Base-by-base conservation (phyloP, 1,140 invertebrate genomes). In the Paramacrobiotus metropolitanus region DNA sequence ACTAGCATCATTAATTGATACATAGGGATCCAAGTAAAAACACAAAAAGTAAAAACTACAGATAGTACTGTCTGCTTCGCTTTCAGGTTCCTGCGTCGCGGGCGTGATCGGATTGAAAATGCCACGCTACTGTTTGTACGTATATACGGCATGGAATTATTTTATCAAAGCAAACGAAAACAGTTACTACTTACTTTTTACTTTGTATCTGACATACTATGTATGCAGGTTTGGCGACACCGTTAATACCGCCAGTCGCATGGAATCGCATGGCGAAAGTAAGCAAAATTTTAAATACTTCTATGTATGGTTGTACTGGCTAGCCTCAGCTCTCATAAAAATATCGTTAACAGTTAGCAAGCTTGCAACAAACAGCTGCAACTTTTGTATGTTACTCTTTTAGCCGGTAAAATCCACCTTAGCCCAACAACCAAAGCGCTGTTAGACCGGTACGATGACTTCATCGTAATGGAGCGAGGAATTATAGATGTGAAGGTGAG, bases 101-200 rank as follows among this genome's bases (percentile, higher is more conserved):
- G 91, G 91, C 20, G 92, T 95, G 24, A 90, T 95, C 1, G 91
- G 91, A 0, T 70, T 92, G 0, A 94, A 93, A 34, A 80, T 81
- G 79, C 80, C 80, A 0, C 68, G 80, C 18, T 82, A 82, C 68
- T 82, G 81, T 66, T 71, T 83, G 1, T 55, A 55, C 9, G 34
- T 40, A n/a, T n/a, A n/a, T n/a, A n/a, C n/a, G n/a, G n/a, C n/a
- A n/a, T n/a, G n/a, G n/a, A n/a, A n/a, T n/a, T n/a, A n/a, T n/a
- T n/a, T n/a, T n/a, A n/a, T n/a, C n/a, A n/a, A n/a, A n/a, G n/a
- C n/a, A n/a, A n/a, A n/a, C n/a, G n/a, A n/a, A n/a, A n/a, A n/a
- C n/a, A n/a, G n/a, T n/a, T n/a, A n/a, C n/a, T n/a, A n/a, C n/a
- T n/a, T n/a, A n/a, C n/a, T n/a, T n/a, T n/a, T n/a, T n/a, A n/a